Evolutionary conservation across 1,140 invertebrate genomes (phyloP), one percentile per base, ranked within the genome.

Genomic region (Aleiodes sp.): DNA sequence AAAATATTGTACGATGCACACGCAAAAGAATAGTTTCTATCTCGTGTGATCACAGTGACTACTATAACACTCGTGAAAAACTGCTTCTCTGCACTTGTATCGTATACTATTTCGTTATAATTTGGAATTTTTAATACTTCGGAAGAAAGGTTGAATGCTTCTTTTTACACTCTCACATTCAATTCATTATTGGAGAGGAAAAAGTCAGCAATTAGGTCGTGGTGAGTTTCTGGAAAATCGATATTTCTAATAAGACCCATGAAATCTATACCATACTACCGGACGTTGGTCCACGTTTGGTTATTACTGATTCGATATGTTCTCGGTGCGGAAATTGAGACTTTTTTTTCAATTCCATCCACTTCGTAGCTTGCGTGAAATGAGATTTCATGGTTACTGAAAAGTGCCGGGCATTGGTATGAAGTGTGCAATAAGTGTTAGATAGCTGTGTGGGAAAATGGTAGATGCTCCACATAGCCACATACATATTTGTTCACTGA

Each of bases 181-280:
- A 43, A 61, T 43, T 59, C 28, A 62, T 61, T 57, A 37, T 26
- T 41, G 60, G 39, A 24, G n/a, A n/a, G 59, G n/a, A 65, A 46
- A 3, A 8, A 3, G 16, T 46, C 4, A 46, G 41, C 24, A 46
- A 46, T 46, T 19, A 46, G 41, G 46, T 52, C 46, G 8, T 1
- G 46, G 1, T 46, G 24, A 46, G 41, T 19, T 2, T 14, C 4
- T 46, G 8, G 14, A n/a, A 63, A 70, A 72, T 70, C 71, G 64
- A 72, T 72, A 72, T 70, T 72, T 70, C 71, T 72, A 72, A 72
- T 70, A 72, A 66, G 41, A 39, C 65, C 67, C 41, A 31, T n/a
- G 6, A 24, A 21, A 21, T 69, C 6, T 29, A 46, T 29, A 26
- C 14, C 8, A 26, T 28, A 61, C 24, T 24, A 37, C 39, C 37